Percentiles rank a stretch among this genome's conserved stretches.
These are phyloP conservation scores for Clostera curtula DNA, from an alignment of 2,888 invertebrate genomes.

Conservation along the genomic window DNA sequence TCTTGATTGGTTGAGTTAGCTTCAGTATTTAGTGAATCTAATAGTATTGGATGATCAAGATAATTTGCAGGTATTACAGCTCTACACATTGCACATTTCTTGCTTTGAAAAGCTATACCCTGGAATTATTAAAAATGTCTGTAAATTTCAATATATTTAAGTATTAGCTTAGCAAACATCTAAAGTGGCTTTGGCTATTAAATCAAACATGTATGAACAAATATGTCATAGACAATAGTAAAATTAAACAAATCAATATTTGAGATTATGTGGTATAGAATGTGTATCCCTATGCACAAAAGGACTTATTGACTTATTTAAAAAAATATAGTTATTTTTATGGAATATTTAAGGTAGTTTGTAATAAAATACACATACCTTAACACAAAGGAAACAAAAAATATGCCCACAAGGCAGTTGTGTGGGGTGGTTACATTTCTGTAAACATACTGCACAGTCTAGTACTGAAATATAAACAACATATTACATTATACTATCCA, in stretches of 20 bases:
- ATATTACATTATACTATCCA: no score
- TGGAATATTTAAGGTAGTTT: neutral
- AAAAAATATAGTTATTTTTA: neutral
- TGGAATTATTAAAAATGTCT: no score
- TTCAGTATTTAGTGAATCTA: constrained; percentile 58
- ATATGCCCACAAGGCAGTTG: constrained; percentile 95
- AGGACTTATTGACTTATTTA: no score
- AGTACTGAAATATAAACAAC: constrained; percentile 30
- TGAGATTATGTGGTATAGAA: no score
- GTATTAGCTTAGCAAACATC: no score
- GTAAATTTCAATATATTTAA: no score
- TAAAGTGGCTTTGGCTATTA: no score
- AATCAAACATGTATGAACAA: no score
- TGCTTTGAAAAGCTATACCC: constrained; percentile 91
- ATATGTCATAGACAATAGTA: neutral
- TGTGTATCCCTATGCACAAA: no score
- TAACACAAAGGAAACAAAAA: constrained; percentile 96
- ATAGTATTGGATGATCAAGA: constrained; percentile 87
- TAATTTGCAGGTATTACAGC: constrained; percentile 92
- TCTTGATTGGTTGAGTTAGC: constrained; percentile 67
- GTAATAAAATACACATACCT: constrained; percentile 55
- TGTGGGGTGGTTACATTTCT: constrained; percentile 93
- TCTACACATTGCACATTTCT: constrained; percentile 94
- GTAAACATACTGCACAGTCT: constrained; percentile 95
- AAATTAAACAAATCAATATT: neutral